Conservation (phyloP, 2,888 invertebrate genomes). For the Automeris io region DNA sequence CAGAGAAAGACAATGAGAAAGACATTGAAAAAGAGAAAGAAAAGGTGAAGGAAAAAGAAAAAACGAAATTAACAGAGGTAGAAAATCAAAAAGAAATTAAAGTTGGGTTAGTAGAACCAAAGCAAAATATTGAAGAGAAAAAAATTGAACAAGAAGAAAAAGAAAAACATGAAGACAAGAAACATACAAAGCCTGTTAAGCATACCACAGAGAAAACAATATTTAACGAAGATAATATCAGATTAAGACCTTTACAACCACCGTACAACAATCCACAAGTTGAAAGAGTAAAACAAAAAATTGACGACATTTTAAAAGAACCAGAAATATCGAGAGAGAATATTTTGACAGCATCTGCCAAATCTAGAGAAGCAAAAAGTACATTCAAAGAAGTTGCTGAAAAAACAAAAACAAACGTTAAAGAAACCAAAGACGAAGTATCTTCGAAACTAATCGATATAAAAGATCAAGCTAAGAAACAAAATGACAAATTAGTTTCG, state of each 20-base stretch:
- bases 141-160: conserved; percentile 20
- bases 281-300: conserved; percentile 65
- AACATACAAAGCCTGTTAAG: conserved; percentile 31
- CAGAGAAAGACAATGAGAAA: conserved; percentile 23
- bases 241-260: conserved; percentile 57
- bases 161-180: conserved; percentile 43
- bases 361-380: conserved; percentile 40
- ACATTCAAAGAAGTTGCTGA: conserved; percentile 37
- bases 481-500: conserved; percentile 41
- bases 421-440: conserved; percentile 40
- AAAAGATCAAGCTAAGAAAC: conserved; percentile 44
- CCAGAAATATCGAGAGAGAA: conserved; percentile 69
- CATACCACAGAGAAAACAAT: conserved; percentile 26
- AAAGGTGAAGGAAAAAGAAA: conserved; percentile 15
- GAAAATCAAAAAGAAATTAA: conserved; percentile 22
- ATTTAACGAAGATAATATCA: conserved; percentile 53
- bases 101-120: conserved; percentile 18
- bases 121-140: conserved; percentile 14
- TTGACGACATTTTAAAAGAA: conserved; percentile 64
- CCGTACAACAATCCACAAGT: conserved; percentile 70
- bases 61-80: conserved; percentile 22
- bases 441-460: conserved; percentile 37
- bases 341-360: conserved; percentile 43
- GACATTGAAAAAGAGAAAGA: conserved; percentile 20
- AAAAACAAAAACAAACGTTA: conserved; percentile 41